These are phyloP conservation scores for Marcusenius ussheri DNA, from an alignment of 2,113 vertebrate genomes.

Conservation along the genomic window DNA sequence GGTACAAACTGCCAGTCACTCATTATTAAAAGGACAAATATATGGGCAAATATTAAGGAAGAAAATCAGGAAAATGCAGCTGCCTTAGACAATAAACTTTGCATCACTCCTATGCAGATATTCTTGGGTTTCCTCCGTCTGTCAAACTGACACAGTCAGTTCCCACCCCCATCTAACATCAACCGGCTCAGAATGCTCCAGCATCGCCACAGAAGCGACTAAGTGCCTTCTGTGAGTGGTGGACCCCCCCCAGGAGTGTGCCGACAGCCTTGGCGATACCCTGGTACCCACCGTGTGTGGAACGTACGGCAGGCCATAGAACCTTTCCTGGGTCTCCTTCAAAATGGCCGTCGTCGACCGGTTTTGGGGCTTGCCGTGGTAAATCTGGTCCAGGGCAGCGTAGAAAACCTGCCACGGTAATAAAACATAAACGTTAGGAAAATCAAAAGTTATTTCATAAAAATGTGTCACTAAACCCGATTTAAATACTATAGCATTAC, in stretches of 20 bases:
- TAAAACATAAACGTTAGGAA: slow-evolving; percentile 15
- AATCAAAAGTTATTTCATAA: background rate
- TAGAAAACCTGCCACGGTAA: slow-evolving; percentile 76
- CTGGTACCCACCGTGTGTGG: slow-evolving; percentile 70
- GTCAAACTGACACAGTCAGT: background rate
- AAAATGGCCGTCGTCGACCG: slow-evolving; percentile 84
- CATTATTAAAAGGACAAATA: no score
- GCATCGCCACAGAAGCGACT: background rate
- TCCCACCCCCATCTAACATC: background rate
- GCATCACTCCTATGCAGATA: background rate
- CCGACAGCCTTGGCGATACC: background rate
- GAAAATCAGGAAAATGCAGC: background rate
- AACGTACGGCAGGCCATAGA: slow-evolving; percentile 82
- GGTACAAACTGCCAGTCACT: background rate
- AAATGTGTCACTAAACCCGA: background rate
- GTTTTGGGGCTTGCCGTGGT: slow-evolving; percentile 77
- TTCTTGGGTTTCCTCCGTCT: background rate
- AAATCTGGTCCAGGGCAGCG: slow-evolving; percentile 87
- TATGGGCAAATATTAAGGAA: background rate
- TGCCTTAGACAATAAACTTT: background rate
- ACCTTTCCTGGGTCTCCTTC: slow-evolving; percentile 78
- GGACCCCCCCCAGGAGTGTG: no score
- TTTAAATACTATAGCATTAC: background rate
- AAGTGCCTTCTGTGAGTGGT: background rate
- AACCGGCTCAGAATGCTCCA: background rate